Base-by-base conservation (phyloP, 2,888 invertebrate genomes). In the Phasia obesa region DNA sequence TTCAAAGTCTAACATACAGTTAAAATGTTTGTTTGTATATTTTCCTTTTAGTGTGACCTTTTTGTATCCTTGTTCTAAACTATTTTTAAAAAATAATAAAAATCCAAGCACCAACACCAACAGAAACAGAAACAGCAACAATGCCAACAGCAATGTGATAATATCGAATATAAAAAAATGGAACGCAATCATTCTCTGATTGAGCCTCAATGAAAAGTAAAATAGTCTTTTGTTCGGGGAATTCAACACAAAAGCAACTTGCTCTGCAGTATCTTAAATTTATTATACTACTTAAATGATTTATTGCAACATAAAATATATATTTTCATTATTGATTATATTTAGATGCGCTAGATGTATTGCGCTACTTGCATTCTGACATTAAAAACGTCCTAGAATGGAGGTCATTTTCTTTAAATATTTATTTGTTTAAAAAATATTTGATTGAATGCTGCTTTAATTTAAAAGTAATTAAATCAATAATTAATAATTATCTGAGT, bases 171-270 rank as follows among this genome's bases (percentile, higher is more conserved):
- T 57, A 53, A 51, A 71, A 83, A 75, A 75, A 79, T 71, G 59
- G 59, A 60, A 60, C 74, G 83, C 75, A 79, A 83, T 83, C 79
- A 83, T 78, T 83, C 79, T 71, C 79, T 83, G 83, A 83, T 79
- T 83, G 83, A 79, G 79, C 79, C 79, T 79, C 83, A 79, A 75
- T 83, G 79, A 83, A 83, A 83, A 75, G 70, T 55, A 83, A 83
- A 83, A 79, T 51, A 57, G 59, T 79, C 82, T 75, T 71, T 83
- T 83, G 79, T 83, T 60, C 60, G 42, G 83, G 79, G 83, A 83
- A 83, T 83, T 83, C 67, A 65, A 67, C 65, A 78, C 55, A 62
- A 65, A 59, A 76, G 49, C 57, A 75, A 83, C 75, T 67, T 79
- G 75, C 79, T 67, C 38, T 83, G 83, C 83, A 83, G 83, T 79